Evolutionary conservation across 2,113 vertebrate species (phyloP).

Genomic region (Sinocyclocheilus anshuiensis): DNA sequence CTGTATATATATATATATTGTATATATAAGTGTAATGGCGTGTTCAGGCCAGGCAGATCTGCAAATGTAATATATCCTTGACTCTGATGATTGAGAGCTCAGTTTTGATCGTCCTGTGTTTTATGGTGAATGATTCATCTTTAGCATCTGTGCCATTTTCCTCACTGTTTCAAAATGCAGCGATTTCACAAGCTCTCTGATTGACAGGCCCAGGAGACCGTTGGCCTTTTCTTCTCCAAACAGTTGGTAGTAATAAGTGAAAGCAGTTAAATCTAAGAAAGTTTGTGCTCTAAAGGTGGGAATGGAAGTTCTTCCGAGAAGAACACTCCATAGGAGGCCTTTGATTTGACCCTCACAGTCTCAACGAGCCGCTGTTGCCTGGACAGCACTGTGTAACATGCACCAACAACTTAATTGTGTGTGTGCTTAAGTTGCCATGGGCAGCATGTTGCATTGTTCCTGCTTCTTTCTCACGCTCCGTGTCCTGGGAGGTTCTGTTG

Average conservation of each 20-base stretch:
- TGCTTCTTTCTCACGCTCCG: slow-evolving; percentile 31
- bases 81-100: background rate
- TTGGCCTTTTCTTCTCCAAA: background rate
- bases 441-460: slow-evolving; percentile 39
- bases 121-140: slow-evolving; percentile 17
- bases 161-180: slow-evolving; percentile 4
- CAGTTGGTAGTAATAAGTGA: slow-evolving; percentile 18
- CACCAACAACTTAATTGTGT: slow-evolving; percentile 47
- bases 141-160: background rate
- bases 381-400: slow-evolving; percentile 33
- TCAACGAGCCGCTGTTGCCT: slow-evolving; percentile 17
- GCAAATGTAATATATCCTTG: background rate
- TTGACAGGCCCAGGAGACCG: background rate
- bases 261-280: background rate
- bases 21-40: background rate
- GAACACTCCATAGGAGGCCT: slow-evolving; percentile 9
- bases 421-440: slow-evolving; percentile 35
- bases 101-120: background rate
- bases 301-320: slow-evolving; percentile 8
- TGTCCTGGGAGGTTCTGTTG: slow-evolving; percentile 37
- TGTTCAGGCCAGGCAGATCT: background rate
- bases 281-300: slow-evolving; percentile 28
- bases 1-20: too few relatives aligned
- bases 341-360: slow-evolving; percentile 30
- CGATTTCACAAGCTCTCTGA: slow-evolving; percentile 35